These are phyloP conservation scores for Danionella cerebrum DNA, from an alignment of 2,113 vertebrate genomes.

Conservation along the genomic window DNA sequence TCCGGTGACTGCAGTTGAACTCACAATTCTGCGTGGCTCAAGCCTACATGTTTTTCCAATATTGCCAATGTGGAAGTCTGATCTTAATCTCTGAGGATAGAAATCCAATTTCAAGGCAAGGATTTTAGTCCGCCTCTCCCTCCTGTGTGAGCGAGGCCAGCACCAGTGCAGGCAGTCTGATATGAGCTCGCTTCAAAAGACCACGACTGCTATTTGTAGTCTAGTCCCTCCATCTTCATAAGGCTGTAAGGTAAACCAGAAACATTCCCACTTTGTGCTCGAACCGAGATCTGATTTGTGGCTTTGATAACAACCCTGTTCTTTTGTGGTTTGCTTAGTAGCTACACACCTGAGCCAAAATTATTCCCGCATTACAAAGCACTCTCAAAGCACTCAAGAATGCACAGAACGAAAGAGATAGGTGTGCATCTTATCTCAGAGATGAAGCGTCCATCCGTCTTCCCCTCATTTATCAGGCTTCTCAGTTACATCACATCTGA, in stretches of 20 bases:
- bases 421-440: slow-evolving; percentile 22
- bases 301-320: neutral
- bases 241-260: slow-evolving; percentile 16
- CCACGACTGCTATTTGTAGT: neutral
- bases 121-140: slow-evolving; percentile 21
- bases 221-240: slow-evolving; percentile 12
- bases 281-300: slow-evolving; percentile 12
- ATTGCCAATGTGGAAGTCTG: slow-evolving; percentile 39
- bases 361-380: slow-evolving; percentile 13
- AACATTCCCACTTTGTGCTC: slow-evolving; percentile 18
- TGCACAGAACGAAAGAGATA: slow-evolving; percentile 14
- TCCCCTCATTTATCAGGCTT: slow-evolving; percentile 29
- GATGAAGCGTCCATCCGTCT: slow-evolving; percentile 21
- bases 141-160: neutral
- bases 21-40: slow-evolving; percentile 31
- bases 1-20: slow-evolving; percentile 33
- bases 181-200: slow-evolving; percentile 25
- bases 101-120: slow-evolving; percentile 43
- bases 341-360: slow-evolving; percentile 9
- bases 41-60: slow-evolving; percentile 39
- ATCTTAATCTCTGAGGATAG: slow-evolving; percentile 43
- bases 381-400: slow-evolving; percentile 9
- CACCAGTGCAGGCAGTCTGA: neutral
- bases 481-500: slow-evolving; percentile 28
- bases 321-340: neutral